A percentile compares a stretch with the other conserved stretches of the same genome.
phyloP scores from a whole-genome alignment of 1,140 invertebrate genomes.

The Hypothenemus hampei region DNA sequence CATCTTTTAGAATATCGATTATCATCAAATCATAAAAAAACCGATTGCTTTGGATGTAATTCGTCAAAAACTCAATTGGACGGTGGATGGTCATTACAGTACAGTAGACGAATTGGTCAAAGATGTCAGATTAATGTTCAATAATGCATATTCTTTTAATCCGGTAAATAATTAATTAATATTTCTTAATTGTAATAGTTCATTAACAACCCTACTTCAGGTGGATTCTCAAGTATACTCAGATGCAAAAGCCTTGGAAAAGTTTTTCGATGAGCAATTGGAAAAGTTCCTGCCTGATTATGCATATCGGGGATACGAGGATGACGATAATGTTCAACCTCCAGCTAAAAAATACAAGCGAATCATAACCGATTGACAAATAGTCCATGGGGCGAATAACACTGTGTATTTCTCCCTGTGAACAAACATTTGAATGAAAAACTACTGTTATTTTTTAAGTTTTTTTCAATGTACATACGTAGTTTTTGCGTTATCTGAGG shows the following conservation, averaged over 20 bases:
- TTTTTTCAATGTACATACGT: no score
- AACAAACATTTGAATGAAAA: no score
- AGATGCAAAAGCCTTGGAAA: slow-evolving; percentile 77
- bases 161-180: slow-evolving; percentile 52
- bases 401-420: slow-evolving; percentile 40
- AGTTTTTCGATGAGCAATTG: slow-evolving; percentile 79
- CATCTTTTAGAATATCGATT: slow-evolving; percentile 63
- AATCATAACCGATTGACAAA: slow-evolving; percentile 51
- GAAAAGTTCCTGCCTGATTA: slow-evolving; percentile 76
- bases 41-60: slow-evolving; percentile 84
- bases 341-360: slow-evolving; percentile 54
- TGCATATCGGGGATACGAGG: slow-evolving; percentile 53
- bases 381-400: slow-evolving; percentile 39
- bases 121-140: slow-evolving; percentile 82
- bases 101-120: slow-evolving; percentile 70
- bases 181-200: neutral
- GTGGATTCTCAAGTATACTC: slow-evolving; percentile 75
- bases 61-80: slow-evolving; percentile 69
- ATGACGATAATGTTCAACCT: slow-evolving; percentile 47
- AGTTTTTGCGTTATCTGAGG: no score
- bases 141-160: slow-evolving; percentile 81
- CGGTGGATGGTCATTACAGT: slow-evolving; percentile 66
- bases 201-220: slow-evolving; percentile 47
- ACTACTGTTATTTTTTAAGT: no score
- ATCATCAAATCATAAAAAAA: slow-evolving; percentile 68